Base-by-base conservation (phyloP, 1,140 invertebrate genomes). In the Muscidifurax raptorellus region DNA sequence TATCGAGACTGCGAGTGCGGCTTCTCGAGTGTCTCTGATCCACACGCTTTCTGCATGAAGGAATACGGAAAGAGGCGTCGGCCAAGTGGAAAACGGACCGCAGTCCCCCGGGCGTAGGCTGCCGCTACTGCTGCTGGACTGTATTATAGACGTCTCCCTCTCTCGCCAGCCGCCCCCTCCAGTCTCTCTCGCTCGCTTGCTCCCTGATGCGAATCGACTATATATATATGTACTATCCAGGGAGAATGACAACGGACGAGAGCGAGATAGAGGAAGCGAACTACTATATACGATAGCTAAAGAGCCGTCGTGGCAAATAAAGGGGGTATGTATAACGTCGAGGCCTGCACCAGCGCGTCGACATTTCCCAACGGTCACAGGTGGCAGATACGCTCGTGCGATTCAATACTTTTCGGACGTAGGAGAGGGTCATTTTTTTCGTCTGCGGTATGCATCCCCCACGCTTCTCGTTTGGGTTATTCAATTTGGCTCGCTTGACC, bases 71-170 rank as follows among this genome's bases (percentile, higher is more conserved):
- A 25, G 36, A 71, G 40, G n/a, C 47, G 75, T 40, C 40, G 82
- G 47, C 74, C 74, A 77, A 77, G 75, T 77, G 82, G 82, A 77
- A 83, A 83, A 83, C 59, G 40, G 74, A 83, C 82, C 74, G 74
- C 82, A 69, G 25, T 77, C 74, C 74, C 64, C 40, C 9, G 59
- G 81, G 82, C 74, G 52, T 82, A 66, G 59, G 30, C 72, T n/a
- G 9, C 9, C 18, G n/a, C 66, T 47, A 3, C 44, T 47, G 36
- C 44, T 44, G 9, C 40, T 47, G 28, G 47, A 59, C 80, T 74
- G 18, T 74, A 59, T 81, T 36, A n/a, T n/a, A 74, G 27, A 76
- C 36, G 40, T 30, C 22, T n/a, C 15, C 15, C 66, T 22, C 30
- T 47, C 40, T 64, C 3, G 15, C 22, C 27, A 2, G 27, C 6